Evolutionary conservation across 2,797 vertebrate species (phyloP), one percentile per base, ranked within the genome.

Genomic region (Oreochromis mossambicus): DNA sequence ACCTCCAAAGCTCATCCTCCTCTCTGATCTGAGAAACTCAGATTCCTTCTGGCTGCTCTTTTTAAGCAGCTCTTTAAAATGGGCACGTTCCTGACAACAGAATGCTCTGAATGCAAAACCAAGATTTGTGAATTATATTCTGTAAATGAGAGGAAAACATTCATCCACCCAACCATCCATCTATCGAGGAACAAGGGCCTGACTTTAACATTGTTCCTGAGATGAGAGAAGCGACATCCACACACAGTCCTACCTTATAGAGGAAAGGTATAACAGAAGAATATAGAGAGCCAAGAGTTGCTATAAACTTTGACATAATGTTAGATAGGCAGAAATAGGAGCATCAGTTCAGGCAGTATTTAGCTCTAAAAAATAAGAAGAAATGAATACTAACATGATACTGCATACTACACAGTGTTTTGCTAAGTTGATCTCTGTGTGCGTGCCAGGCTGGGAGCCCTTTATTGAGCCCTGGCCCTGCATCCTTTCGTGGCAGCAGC

Each of bases 381-480:
- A 75, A 75, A 70, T 43, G 2, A 70, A 26, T 70, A 43, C 21
- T 70, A 26, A 29, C 24, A 29, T 46, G 19, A 26, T 63, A 14
- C 36, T 48, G 8, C 58, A 32, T 36, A 43, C 41, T 58, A 26
- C 17, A n/a, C 43, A 48, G 8, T 26, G 29, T 58, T 29, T 46
- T 73, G 68, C 8, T 38, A 52, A 24, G 43, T 48, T 48, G 56
- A 5, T 75, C 6, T 29, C 17, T 29, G 41, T 80, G 36, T 46
- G n/a, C 41, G 24, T 82, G 5, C 6, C 86, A 98, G 99, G 99
- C 83, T 99, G 99, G 99, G 99, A 99, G 91, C 98, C 99, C 0
- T 98, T 99, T 81, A 96, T 99, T 4, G 99, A 99, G 92, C 98
- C 98, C 0, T 99, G 98, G 98, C 96, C 97, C 0, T 99, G 98